phyloP scores from a whole-genome alignment of 2,113 vertebrate genomes.

The human (Homo sapiens) region DNA sequence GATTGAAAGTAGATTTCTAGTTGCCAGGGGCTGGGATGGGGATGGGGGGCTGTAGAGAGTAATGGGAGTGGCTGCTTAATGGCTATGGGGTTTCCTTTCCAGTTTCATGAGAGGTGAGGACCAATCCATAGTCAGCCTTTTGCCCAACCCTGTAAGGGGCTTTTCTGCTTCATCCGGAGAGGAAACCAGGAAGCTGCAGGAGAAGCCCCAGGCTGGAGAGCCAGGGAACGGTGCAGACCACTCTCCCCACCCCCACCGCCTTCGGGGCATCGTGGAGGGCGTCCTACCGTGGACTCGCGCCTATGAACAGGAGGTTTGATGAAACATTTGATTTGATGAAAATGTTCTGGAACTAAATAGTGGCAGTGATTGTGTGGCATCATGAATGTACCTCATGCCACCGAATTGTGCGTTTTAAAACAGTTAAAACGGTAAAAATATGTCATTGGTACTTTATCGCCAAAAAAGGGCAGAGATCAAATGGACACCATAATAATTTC shows the following conservation, averaged over 20 bases:
- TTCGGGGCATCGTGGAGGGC: no score
- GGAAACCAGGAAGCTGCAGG: no score
- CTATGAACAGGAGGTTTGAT: no score
- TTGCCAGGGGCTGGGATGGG: background rate
- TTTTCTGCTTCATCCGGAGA: no score
- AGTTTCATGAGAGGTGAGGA: no score
- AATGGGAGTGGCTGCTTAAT: rapidly evolving
- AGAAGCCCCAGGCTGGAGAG: no score
- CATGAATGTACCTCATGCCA: rapidly evolving
- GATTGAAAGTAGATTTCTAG: rapidly evolving
- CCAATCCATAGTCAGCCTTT: no score
- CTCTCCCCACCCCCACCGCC: no score
- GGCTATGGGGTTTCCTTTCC: background rate
- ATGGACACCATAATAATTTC: background rate
- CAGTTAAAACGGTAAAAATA: no score
- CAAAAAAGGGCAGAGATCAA: no score
- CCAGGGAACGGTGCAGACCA: no score
- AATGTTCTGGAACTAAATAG: background rate
- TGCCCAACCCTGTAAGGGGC: no score
- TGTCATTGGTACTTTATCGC: background rate
- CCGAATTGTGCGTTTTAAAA: rapidly evolving
- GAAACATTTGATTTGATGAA: background rate
- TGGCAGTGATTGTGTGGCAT: rapidly evolving
- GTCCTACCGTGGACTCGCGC: rapidly evolving
- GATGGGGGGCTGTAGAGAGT: rapidly evolving